Evolutionary conservation across 2,888 invertebrate species (phyloP).

Genomic region (Dasypolia templi): DNA sequence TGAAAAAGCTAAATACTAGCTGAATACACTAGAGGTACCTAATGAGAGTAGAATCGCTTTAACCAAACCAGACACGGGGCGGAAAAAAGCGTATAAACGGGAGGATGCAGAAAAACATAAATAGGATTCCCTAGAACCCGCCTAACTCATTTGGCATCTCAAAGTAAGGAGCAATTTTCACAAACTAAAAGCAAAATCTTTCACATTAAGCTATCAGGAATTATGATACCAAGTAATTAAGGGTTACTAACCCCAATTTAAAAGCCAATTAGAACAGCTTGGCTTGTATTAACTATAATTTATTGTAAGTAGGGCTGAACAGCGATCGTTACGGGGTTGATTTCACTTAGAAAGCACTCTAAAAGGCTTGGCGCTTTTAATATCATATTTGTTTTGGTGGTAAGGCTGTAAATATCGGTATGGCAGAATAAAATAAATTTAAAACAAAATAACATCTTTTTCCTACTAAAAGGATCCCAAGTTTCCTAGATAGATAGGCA

Average conservation of each 20-base stretch:
- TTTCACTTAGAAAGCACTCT: slow-evolving; percentile 32
- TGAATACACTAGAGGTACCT: neutral
- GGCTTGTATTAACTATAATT: slow-evolving; percentile 53
- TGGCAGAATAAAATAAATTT: neutral
- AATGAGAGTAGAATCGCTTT: slow-evolving; percentile 23
- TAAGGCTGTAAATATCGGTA: neutral
- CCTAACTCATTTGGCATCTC: neutral
- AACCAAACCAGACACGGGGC: slow-evolving; percentile 34
- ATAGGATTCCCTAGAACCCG: neutral
- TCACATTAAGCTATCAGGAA: slow-evolving; percentile 26
- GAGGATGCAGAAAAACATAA: slow-evolving; percentile 13
- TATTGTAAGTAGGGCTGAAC: slow-evolving; percentile 36
- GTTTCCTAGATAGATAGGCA: too few species aligned
- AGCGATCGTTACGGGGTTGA: slow-evolving; percentile 19
- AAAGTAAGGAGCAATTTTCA: neutral
- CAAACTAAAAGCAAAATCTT: neutral
- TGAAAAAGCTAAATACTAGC: neutral
- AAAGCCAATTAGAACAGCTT: slow-evolving; percentile 52
- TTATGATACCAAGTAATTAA: slow-evolving; percentile 40
- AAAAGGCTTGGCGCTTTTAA: slow-evolving; percentile 19
- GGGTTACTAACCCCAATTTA: slow-evolving; percentile 43
- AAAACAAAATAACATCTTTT: neutral
- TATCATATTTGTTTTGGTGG: slow-evolving; percentile 17
- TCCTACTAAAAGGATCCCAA: neutral
- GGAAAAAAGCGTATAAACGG: slow-evolving; percentile 11